Evolutionary conservation across 2,113 vertebrate species (phyloP).

Genomic region (Pomatostomus ruficeps): DNA sequence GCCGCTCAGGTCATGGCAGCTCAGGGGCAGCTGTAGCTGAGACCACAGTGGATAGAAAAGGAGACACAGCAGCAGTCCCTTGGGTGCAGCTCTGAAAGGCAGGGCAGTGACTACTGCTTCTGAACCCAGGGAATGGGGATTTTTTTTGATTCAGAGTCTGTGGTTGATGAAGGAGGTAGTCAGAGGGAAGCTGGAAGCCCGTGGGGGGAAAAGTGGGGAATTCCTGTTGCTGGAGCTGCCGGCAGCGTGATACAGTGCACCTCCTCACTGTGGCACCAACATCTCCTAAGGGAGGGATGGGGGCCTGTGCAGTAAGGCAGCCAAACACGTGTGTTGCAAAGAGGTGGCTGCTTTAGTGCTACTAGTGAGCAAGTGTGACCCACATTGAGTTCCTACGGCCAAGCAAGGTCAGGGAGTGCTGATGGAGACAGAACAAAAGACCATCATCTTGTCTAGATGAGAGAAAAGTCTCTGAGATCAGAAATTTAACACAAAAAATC

Average conservation of each 20-base stretch:
- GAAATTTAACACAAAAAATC: not conserved
- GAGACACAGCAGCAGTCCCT: not conserved
- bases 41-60: rapidly evolving
- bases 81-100: not conserved
- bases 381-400: not conserved
- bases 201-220: not conserved
- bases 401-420: not conserved
- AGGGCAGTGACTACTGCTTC: not conserved
- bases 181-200: not conserved
- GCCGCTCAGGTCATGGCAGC: not conserved
- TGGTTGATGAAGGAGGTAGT: not conserved
- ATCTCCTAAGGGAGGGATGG: not conserved
- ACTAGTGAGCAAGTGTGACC: not conserved
- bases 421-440: not conserved
- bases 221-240: not conserved
- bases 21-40: not conserved
- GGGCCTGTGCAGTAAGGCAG: not conserved
- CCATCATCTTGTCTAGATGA: not conserved
- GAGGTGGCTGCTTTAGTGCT: not conserved
- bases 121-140: not conserved
- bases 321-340: rapidly evolving
- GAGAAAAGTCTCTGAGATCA: not conserved
- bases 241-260: rapidly evolving
- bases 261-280: not conserved
- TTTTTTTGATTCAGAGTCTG: not conserved